Conservation (phyloP, 2,797 vertebrate genomes). For the Sebastiscus tertius region DNA sequence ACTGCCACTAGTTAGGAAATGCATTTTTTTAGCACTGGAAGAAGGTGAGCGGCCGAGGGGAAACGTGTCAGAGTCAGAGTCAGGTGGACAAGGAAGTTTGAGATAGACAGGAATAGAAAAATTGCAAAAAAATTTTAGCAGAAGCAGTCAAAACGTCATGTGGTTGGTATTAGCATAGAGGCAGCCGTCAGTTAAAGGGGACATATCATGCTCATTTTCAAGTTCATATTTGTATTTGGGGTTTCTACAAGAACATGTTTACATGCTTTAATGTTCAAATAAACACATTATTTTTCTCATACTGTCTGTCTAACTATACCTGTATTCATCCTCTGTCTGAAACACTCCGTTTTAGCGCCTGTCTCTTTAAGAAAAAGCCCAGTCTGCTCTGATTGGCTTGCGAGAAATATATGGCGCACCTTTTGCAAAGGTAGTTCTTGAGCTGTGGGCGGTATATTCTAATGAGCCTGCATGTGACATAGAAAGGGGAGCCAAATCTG, state of each 20-base stretch:
- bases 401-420: not conserved
- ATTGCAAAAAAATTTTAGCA: not conserved
- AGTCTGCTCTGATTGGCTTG: not conserved
- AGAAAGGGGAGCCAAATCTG: not conserved
- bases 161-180: not conserved
- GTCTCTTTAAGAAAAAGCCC: not conserved
- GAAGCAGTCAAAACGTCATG: constrained; percentile 15
- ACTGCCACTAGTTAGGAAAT: constrained; percentile 20
- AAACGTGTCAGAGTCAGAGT: constrained; percentile 9
- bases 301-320: not conserved
- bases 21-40: constrained; percentile 3
- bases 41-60: constrained; percentile 15
- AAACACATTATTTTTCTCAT: not conserved
- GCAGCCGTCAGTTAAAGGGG: not conserved
- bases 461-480: not conserved
- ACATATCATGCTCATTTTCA: not conserved
- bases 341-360: not conserved
- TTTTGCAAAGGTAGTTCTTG: not conserved
- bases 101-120: constrained; percentile 10
- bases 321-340: not conserved
- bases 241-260: not conserved
- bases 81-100: constrained; percentile 24
- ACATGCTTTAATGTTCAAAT: not conserved
- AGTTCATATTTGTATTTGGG: accelerated
- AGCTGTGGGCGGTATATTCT: not conserved